Evolutionary conservation across 1,140 invertebrate species (phyloP), one percentile per base, ranked within the genome.

Genomic region (Drosophila pallidifrons): DNA sequence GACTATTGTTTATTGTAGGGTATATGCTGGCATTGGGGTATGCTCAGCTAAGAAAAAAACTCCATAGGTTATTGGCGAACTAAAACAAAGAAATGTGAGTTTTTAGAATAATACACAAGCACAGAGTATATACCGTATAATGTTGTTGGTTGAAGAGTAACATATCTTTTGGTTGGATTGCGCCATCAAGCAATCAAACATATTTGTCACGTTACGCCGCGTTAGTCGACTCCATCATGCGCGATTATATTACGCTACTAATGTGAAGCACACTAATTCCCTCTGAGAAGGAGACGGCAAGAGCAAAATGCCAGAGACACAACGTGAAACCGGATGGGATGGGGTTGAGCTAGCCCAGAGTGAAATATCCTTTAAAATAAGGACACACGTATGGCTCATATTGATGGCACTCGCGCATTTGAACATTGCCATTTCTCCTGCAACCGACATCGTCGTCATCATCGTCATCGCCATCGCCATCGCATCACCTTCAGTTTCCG

Each of bases 361-460:
- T 47, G 32, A 38, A 61, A 61, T 47, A 35, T 60, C 47, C 66
- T 52, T 41, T 61, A 8, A 61, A 60, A 69, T 51, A 51, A 35
- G 43, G 46, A 47, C 66, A 38, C 60, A 64, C 13, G 45, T 69
- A 51, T 60, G 46, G 10, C 51, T 38, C 25, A 30, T 51, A 61
- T 60, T 52, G 35, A 61, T 69, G 66, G 57, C 20, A 30, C 32
- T 52, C 66, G 57, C 57, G 66, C 35, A 52, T 61, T 69, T 69
- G 46, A 52, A 30, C 47, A 35, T 52, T n/a, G 41, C 3, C 35
- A 57, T 13, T 32, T 8, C 32, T 32, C 32, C 32, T 13, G 38
- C 35, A 8, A 8, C 16, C 38, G 11, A 1, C 41, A 45, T 25
- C 4, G 20, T 8, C 41, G 46, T 43, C 11, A n/a, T 1, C 38